Conservation (phyloP, 2,797 vertebrate genomes). For the Simalia tracyae region DNA sequence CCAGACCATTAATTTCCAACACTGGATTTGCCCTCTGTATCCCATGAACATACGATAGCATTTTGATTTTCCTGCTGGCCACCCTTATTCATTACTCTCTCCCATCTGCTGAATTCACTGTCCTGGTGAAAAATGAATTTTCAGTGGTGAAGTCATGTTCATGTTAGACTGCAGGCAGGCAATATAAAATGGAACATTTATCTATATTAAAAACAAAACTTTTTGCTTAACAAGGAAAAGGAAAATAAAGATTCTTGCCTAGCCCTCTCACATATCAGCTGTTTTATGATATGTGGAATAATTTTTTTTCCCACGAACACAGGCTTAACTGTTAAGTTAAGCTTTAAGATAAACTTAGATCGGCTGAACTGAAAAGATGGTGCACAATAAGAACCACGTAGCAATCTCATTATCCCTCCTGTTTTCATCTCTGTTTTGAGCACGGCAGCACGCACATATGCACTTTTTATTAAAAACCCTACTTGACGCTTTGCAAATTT, state of each 20-base stretch:
- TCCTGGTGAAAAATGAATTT: not conserved
- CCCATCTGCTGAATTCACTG: not conserved
- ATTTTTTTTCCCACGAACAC: not conserved
- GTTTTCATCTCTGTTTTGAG: not conserved
- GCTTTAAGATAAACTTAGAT: not conserved
- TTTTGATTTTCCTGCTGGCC: not conserved
- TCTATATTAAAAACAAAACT: fast-evolving
- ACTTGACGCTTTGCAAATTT: conserved; percentile 4
- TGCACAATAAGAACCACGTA: not conserved
- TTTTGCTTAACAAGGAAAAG: not conserved
- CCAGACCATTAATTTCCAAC: not conserved
- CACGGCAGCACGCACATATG: not conserved
- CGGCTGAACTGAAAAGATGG: not conserved
- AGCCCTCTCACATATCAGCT: not conserved
- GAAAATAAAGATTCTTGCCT: not conserved
- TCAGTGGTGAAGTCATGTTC: not conserved
- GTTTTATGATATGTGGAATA: not conserved
- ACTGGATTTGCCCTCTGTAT: not conserved
- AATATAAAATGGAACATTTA: not conserved
- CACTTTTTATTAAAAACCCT: conserved; percentile 36
- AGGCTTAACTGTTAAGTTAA: not conserved
- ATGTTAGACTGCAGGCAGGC: not conserved
- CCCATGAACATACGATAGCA: not conserved
- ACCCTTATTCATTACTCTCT: not conserved
- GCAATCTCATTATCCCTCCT: not conserved